Base-by-base conservation (phyloP, 2,113 vertebrate genomes). In the Pyxicephalus adspersus region DNA sequence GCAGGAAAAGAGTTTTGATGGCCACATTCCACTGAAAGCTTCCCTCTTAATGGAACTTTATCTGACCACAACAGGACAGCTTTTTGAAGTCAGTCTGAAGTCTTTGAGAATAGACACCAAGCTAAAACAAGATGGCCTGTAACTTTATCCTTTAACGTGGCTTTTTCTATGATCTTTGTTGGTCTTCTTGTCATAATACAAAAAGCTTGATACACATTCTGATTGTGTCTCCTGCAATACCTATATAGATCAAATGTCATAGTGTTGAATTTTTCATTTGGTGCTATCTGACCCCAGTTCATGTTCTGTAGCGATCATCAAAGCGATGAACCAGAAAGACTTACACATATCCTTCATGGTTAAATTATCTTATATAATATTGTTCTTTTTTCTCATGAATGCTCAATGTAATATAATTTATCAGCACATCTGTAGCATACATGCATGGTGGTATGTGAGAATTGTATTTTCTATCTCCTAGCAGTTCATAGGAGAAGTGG, bases 201-300 rank as follows among this genome's bases (percentile, higher is more conserved):
- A 51, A 81, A 64, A 18, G 22, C 51, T 71, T 50, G 80, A 66
- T 81, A 66, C 64, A 65, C 55, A 57, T 20, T 58, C 34, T 15
- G 70, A 54, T 57, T 28, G 31, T 23, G 68, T 19, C 28, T 29
- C 29, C 25, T 50, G 50, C 15, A 11, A 9, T 34, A 38, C 50
- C 60, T 17, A 57, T 6, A 17, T 23, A 29, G 64, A 73, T 81
- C 28, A 17, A 7, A 5, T 81, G 65, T 50, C 63, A 58, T 23
- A 20, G 31, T 75, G 51, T 66, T 81, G 38, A 74, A 81, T 75
- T 38, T 75, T 81, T 81, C 31, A 65, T 64, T 64, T 66, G 26
- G 51, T 34, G 51, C 23, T 65, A 50, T 58, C 15, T 58, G 61
- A 74, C 45, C 50, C 26, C 13, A 74, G 50, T 52, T 26, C 4